Evolutionary conservation across 2,797 vertebrate genomes (phyloP).

Genomic region (Xiphophorus birchmanni): DNA sequence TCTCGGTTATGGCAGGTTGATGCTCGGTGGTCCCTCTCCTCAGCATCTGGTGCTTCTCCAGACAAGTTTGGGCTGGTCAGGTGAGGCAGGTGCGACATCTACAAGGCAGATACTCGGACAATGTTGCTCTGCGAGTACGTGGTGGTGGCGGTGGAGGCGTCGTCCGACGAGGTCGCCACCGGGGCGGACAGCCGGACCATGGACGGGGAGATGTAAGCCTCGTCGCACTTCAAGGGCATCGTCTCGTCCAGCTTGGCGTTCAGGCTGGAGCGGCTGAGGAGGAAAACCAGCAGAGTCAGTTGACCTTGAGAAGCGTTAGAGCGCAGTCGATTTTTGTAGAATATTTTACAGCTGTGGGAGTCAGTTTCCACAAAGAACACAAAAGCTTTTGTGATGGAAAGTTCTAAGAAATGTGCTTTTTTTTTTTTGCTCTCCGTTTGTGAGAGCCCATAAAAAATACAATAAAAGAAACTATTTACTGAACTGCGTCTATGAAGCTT

Average conservation of each 20-base stretch:
- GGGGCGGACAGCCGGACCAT: conserved; percentile 96
- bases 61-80: conserved; percentile 66
- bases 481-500: not conserved
- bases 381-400: not conserved
- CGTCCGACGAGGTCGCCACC: conserved; percentile 88
- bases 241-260: conserved; percentile 97
- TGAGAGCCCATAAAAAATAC: not conserved
- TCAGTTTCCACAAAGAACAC: not conserved
- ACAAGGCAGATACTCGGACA: conserved; percentile 98
- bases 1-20: conserved; percentile 80
- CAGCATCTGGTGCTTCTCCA: conserved; percentile 65
- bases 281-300: conserved; percentile 22
- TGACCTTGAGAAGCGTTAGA: conserved; percentile 24
- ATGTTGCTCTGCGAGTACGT: conserved; percentile 95
- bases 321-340: conserved; percentile 7
- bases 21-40: conserved; percentile 76
- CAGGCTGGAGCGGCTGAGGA: conserved; percentile 92
- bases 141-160: conserved; percentile 86
- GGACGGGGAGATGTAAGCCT: conserved; percentile 94
- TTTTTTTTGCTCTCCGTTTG: not conserved
- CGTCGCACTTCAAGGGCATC: conserved; percentile 94
- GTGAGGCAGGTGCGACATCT: conserved; percentile 79
- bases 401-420: not conserved
- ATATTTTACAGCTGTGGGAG: not conserved
- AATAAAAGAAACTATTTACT: not conserved